These are phyloP conservation scores for Phymastichus coffea DNA, from an alignment of 1,140 invertebrate species.

Conservation along the genomic window DNA sequence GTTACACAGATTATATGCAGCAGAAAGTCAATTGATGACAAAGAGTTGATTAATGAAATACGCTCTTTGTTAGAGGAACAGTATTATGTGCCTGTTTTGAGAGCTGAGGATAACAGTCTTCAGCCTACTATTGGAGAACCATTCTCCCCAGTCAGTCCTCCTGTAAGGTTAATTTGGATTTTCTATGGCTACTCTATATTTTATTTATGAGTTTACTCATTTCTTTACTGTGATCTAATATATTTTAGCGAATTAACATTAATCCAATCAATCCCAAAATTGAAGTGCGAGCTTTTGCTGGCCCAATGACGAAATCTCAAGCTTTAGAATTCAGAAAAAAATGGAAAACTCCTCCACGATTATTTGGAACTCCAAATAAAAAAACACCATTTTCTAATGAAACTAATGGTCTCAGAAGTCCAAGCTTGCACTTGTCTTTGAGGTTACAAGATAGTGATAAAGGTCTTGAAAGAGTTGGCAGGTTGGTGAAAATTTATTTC, in stretches of 20 bases:
- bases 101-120: conserved; percentile 70
- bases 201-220: conserved; percentile 6
- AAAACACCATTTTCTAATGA: not conserved
- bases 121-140: conserved; percentile 74
- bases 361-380: conserved; percentile 32
- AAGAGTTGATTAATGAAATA: conserved; percentile 60
- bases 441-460: conserved; percentile 77
- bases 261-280: conserved; percentile 68
- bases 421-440: conserved; percentile 50
- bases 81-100: conserved; percentile 82
- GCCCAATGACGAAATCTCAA: conserved; percentile 76
- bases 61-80: conserved; percentile 65
- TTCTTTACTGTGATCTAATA: not conserved
- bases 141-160: conserved; percentile 67
- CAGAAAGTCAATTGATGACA: conserved; percentile 48
- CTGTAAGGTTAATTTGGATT: conserved; percentile 56
- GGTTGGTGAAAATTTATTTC: conserved; percentile 51
- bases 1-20: conserved; percentile 71
- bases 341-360: conserved; percentile 78
- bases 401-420: conserved; percentile 27
- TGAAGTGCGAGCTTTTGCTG: conserved; percentile 79
- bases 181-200: conserved; percentile 12
- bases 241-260: conserved; percentile 60
- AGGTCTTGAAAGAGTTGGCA: conserved; percentile 79
- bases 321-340: conserved; percentile 72